These are phyloP conservation scores for Tinamus major DNA, from an alignment of 2,797 vertebrate genomes.

Conservation along the genomic window DNA sequence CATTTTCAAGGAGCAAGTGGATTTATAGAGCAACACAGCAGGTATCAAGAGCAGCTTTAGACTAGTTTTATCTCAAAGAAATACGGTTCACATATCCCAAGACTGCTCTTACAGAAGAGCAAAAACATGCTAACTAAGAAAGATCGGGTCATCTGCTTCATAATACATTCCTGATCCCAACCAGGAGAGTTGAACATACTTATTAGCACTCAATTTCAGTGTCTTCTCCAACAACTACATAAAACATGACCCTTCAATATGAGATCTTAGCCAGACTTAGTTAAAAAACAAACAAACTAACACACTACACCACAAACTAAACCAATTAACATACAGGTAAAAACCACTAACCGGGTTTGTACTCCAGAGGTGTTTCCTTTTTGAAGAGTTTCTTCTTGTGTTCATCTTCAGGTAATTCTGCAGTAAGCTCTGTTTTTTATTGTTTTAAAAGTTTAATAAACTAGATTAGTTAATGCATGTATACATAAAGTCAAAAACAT, in stretches of 20 bases:
- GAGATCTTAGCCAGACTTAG: background rate
- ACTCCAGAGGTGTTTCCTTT: constrained; percentile 3
- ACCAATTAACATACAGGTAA: background rate
- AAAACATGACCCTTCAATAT: background rate
- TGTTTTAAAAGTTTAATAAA: background rate
- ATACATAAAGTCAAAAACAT: background rate
- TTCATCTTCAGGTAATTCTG: constrained; percentile 24
- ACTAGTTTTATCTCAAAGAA: background rate
- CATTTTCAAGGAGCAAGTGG: background rate
- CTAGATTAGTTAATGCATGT: background rate
- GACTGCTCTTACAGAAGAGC: background rate
- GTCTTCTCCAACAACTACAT: background rate
- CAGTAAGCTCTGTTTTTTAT: background rate
- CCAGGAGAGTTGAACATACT: no score
- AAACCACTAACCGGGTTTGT: constrained; percentile 58
- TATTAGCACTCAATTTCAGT: background rate
- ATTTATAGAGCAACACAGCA: background rate
- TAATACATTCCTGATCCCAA: background rate
- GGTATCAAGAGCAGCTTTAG: background rate
- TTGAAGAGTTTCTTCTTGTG: constrained; percentile 24
- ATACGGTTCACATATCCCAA: background rate
- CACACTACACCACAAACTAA: background rate
- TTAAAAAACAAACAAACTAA: no score
- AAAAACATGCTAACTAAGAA: background rate
- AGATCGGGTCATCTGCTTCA: no score